Base-by-base conservation (phyloP, 2,797 vertebrate genomes). In the Triplophysa yarkandensis region DNA sequence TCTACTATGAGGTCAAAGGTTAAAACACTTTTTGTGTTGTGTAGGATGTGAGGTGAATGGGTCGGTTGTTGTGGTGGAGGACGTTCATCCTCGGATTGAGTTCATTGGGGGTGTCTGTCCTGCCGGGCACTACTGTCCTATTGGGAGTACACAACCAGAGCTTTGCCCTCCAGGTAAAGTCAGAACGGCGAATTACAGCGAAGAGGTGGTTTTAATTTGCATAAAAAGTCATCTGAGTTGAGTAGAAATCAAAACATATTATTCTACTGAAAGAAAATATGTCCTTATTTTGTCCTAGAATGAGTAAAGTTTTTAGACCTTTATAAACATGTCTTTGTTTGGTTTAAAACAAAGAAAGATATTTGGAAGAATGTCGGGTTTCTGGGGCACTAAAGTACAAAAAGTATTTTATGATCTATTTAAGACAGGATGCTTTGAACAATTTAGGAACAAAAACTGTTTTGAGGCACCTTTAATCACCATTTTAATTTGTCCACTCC, bases 151-250 rank as follows among this genome's bases (percentile, higher is more conserved):
- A 1, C 86, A 83, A 5, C 89, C 94, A 0, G 68, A 14, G 0
- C 90, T 86, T 0, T 97, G 96, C 52, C 89, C 91, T 11, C 87
- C 92, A 80, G 95, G 96, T 88, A 91, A 75, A 82, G 77, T 83
- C 78, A 86, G 85, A 86, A n/a, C 14, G 80, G 83, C 23, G 17
- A 9, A 13, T 25, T 36, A 25, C 17, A 57, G 21, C 6, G 10
- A 23, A 27, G 21, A 23, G 10, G 10, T 27, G 23, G 11, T 52
- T 52, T 52, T 25, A 52, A 25, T 21, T 50, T 8, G 4, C 50
- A 52, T 50, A 50, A 21, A 48, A 50, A 21, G 46, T 25, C 4
- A 11, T 25, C 21, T 23, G 48, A 1, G 8, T 19, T 2, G 4
- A 5, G 3, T 43, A 48, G 2, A 50, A 4, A n/a, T n/a, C n/a